These are phyloP conservation scores for Campoletis raptor DNA, from an alignment of 2,888 invertebrate species.

Conservation along the genomic window DNA sequence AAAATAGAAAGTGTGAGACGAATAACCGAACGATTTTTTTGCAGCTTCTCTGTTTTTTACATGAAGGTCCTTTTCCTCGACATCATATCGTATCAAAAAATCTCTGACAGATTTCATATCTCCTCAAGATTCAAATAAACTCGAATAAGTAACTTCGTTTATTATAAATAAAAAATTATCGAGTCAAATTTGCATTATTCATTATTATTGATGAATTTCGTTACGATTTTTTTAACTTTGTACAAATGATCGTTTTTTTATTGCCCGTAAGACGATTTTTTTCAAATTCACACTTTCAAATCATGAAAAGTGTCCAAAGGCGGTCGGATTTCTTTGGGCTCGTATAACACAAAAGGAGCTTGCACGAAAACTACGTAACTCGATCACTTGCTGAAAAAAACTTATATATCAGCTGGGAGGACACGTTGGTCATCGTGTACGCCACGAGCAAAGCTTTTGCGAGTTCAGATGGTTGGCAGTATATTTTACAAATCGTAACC, in stretches of 20 bases:
- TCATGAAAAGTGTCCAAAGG: not conserved
- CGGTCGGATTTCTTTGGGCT: not conserved
- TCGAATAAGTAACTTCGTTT: not conserved
- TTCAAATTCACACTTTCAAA: not conserved
- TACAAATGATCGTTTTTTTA: not conserved
- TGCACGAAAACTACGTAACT: not conserved
- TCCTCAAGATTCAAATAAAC: not conserved
- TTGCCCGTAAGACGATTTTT: not conserved
- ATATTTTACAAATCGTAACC: conserved; percentile 58
- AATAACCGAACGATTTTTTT: conserved; percentile 43
- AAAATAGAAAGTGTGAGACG: conserved; percentile 45
- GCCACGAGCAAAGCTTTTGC: conserved; percentile 12
- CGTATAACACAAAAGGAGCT: not conserved
- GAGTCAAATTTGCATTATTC: not conserved
- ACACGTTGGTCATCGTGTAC: not conserved
- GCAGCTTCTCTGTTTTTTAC: conserved; percentile 32
- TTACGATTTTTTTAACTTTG: no score
- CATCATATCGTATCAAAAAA: conserved; percentile 12
- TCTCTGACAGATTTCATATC: conserved; percentile 15
- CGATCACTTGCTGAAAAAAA: not conserved
- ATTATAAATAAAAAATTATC: not conserved
- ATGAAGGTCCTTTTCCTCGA: not conserved
- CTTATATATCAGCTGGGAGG: not conserved
- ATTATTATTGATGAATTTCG: not conserved
- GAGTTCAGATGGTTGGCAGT: conserved; percentile 47